These are phyloP conservation scores for Amblyjoppa proteus DNA, from an alignment of 2,888 invertebrate species.

Conservation along the genomic window DNA sequence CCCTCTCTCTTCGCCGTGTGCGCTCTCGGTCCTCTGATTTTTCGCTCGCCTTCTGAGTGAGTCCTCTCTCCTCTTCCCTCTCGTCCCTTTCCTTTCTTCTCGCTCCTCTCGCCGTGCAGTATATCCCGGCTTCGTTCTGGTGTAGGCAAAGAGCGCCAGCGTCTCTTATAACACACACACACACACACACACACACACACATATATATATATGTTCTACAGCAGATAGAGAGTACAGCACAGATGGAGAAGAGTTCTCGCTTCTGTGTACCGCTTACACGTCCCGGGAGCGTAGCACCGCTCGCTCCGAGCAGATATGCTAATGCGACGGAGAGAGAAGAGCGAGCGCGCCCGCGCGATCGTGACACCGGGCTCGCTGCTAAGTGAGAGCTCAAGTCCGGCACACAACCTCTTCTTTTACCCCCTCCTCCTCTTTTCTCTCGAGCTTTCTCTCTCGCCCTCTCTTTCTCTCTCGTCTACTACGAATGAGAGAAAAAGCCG, in stretches of 20 bases:
- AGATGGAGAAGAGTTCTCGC: conserved; percentile 48
- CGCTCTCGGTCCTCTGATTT: conserved; percentile 35
- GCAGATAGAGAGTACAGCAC: conserved; percentile 31
- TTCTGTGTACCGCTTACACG: conserved; percentile 61
- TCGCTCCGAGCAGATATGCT: conserved; percentile 82
- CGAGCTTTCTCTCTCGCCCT: conserved; percentile 26
- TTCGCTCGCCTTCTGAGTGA: conserved; percentile 45
- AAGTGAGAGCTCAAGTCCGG: conserved; percentile 84
- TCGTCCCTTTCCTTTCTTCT: conserved; percentile 25
- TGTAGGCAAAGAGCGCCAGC: not conserved
- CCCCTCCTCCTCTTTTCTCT: conserved; percentile 36
- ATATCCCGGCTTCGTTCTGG: not conserved
- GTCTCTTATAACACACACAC: not conserved
- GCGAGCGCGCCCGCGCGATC: conserved; percentile 78
- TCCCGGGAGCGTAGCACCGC: conserved; percentile 74
- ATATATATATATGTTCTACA: conserved; percentile 5
- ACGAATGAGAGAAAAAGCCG: conserved; percentile 24
- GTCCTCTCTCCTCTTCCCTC: conserved; percentile 27
- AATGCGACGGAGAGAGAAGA: conserved; percentile 75
- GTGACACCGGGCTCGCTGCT: conserved; percentile 82
- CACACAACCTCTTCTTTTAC: conserved; percentile 73
- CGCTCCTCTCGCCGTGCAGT: not conserved
- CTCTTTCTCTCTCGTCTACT: conserved; percentile 31
- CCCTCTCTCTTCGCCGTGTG: conserved; percentile 57
- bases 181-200: not conserved